Evolutionary conservation across 2,797 vertebrate genomes (phyloP), one percentile per base, ranked within the genome.

Genomic region (Sternarchorhynchus goeldii): DNA sequence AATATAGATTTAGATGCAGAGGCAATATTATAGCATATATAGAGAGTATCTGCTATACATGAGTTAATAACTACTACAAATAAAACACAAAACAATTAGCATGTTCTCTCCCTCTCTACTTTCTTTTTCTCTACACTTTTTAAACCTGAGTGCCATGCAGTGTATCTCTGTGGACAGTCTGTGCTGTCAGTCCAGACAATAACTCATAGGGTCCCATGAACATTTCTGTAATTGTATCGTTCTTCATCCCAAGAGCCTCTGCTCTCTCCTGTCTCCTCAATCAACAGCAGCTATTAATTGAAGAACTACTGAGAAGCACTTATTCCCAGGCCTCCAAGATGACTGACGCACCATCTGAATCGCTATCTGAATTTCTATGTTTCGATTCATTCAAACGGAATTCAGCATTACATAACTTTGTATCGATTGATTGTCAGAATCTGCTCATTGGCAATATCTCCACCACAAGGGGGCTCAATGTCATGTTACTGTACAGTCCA

Each of bases 221-320:
- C 84, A 81, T 67, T 87, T 65, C 67, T 88, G 89, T 91, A 91
- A 92, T 92, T 90, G 88, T 88, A 82, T 90, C 83, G 88, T 92
- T 91, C 87, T 88, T 92, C 90, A 90, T 90, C 81, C 80, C 80
- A 45, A 29, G 74, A 75, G 77, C 53, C 60, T 83, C 60, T 59
- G 62, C 80, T 73, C 70, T 10, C 71, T 74, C 82, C 78, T 78
- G 76, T 79, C 82, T 84, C 65, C 65, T 84, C 81, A 82, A 65
- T 85, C 78, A 84, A 84, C 65, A 71, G 56, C 62, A 58, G 70
- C 76, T 76, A 68, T 89, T 89, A 45, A 87, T 87, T 87, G 85
- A 78, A 80, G 81, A 82, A 84, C 58, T 36, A 59, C 10, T 76
- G 65, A 76, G 63, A 68, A 81, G 6, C 14, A 60, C 55, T 76